Conservation (phyloP, 1,140 invertebrate genomes). For the Pseudomyrmex flavicornis region DNA sequence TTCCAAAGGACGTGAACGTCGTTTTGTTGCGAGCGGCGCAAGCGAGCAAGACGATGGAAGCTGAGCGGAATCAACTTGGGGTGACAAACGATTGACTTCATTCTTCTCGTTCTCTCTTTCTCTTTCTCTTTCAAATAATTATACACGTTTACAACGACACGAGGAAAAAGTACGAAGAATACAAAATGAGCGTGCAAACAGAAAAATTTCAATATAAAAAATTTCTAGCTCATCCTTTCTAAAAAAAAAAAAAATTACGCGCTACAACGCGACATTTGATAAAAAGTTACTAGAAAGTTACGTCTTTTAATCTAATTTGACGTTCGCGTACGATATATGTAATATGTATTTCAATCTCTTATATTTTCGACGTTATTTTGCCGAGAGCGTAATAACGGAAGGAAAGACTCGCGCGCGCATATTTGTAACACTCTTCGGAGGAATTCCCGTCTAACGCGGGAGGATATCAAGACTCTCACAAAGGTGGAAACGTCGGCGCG, state of each 20-base stretch:
- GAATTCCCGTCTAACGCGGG: slow-evolving; percentile 35
- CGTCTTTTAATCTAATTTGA: slow-evolving; percentile 34
- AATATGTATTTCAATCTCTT: slow-evolving; percentile 24
- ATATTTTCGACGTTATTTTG: slow-evolving; percentile 34
- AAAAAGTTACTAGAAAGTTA: neutral
- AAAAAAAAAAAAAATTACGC: neutral
- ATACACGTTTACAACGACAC: no score
- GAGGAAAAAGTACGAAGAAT: neutral
- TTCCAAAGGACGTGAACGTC: neutral
- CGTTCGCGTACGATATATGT: slow-evolving; percentile 18
- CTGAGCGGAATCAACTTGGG: slow-evolving; percentile 26
- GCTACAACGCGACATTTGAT: neutral
- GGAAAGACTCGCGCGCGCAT: slow-evolving; percentile 9
- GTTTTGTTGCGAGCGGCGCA: neutral
- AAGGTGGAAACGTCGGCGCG: slow-evolving; percentile 33
- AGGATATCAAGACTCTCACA: slow-evolving; percentile 50
- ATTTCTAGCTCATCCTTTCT: neutral
- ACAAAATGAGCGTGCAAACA: neutral
- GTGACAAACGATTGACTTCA: slow-evolving; percentile 40
- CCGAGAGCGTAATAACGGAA: slow-evolving; percentile 28
- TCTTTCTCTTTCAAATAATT: no score
- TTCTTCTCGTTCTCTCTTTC: neutral
- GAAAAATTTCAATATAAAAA: neutral
- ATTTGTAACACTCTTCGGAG: slow-evolving; percentile 42
- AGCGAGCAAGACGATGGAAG: slow-evolving; percentile 4